Conservation (phyloP, 2,113 vertebrate species). For the Propithecus coquereli region DNA sequence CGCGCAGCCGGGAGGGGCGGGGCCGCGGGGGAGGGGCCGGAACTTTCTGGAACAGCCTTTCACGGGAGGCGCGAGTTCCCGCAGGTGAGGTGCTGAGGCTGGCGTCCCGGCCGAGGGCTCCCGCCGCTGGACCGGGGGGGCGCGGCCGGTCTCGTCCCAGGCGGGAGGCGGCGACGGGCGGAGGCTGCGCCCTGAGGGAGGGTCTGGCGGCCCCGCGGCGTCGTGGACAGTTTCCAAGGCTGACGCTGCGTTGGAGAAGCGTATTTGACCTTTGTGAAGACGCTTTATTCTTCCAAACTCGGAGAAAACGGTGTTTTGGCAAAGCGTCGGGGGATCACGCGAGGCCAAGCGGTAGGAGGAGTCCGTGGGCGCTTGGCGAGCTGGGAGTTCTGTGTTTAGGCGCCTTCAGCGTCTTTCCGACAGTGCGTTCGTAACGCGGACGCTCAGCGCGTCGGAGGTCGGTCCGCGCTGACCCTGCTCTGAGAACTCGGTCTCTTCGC, state of each 20-base stretch:
- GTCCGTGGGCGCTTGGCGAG: background rate
- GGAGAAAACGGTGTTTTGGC: background rate
- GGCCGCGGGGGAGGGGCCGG: background rate
- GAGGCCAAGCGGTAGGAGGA: background rate
- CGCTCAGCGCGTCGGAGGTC: background rate
- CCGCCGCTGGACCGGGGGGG: too few species aligned
- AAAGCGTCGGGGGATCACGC: background rate
- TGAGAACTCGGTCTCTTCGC: background rate
- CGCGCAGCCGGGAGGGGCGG: background rate
- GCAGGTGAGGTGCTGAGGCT: background rate
- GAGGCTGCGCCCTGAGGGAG: too few species aligned
- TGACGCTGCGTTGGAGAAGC: background rate
- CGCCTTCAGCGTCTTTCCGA: background rate
- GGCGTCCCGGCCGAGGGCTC: too few species aligned
- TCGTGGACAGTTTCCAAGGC: background rate
- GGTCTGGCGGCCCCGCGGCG: too few species aligned
- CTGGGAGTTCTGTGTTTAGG: background rate
- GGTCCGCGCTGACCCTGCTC: background rate
- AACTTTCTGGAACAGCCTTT: background rate
- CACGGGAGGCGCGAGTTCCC: rapidly evolving
- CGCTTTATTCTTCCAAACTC: background rate
- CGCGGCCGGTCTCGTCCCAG: too few species aligned
- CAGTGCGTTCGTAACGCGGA: background rate
- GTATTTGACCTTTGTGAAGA: background rate
- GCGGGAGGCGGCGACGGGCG: background rate